Conservation (phyloP, 1,140 invertebrate species). For the Drosophila insularis region DNA sequence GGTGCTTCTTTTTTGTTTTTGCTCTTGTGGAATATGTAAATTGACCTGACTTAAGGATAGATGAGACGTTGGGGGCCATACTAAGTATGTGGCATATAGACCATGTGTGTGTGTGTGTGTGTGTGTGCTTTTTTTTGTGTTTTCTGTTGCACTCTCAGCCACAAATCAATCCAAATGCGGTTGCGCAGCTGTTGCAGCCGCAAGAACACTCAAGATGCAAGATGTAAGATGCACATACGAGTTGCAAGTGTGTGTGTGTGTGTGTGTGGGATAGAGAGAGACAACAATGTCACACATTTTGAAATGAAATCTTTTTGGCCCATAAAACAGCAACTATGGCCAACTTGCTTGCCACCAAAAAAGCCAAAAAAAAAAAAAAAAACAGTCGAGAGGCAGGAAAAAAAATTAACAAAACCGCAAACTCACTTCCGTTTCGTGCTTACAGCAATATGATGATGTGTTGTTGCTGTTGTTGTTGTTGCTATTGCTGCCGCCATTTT, state of each 20-base stretch:
- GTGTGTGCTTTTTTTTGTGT: conserved; percentile 18
- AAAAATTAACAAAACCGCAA: conserved; percentile 61
- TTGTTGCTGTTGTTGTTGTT: conserved; percentile 31
- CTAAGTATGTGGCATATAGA: conserved; percentile 9
- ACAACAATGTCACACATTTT: conserved; percentile 68
- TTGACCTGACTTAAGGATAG: conserved; percentile 4
- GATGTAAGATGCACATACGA: conserved; percentile 32
- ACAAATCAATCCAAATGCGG: conserved; percentile 82
- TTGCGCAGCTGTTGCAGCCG: conserved; percentile 71
- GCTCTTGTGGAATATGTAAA: conserved; percentile 46
- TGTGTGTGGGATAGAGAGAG: conserved; percentile 2
- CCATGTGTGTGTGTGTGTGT: not conserved
- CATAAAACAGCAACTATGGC: conserved; percentile 72
- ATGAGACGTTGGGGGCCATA: not conserved
- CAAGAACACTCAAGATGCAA: conserved; percentile 21
- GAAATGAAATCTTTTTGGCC: conserved; percentile 81
- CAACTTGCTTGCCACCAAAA: conserved; percentile 48
- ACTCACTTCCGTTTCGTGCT: conserved; percentile 76
- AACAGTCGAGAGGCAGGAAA: conserved; percentile 30
- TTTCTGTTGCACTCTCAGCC: conserved; percentile 50
- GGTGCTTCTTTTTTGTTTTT: not conserved
- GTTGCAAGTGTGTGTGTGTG: conserved; percentile 28
- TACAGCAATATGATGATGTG: conserved; percentile 24
- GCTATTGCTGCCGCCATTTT: conserved; percentile 64
- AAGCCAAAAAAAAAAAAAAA: conserved; percentile 32